phyloP scores from a whole-genome alignment of 2,888 invertebrate genomes.

The Trichogramma dendrolimi region DNA sequence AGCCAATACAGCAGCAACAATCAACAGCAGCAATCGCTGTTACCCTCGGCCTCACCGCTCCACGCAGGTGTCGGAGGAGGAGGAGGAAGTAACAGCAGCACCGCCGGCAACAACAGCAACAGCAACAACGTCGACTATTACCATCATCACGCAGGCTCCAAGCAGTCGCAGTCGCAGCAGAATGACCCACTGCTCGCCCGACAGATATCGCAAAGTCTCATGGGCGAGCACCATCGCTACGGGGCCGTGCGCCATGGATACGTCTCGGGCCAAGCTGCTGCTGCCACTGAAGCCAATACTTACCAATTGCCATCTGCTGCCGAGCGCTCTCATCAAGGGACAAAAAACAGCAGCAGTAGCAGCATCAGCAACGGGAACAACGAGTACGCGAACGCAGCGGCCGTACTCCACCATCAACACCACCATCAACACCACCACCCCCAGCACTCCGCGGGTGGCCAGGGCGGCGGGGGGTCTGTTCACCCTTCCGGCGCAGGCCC shows the following conservation, averaged over 20 bases:
- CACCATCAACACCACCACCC: slow-evolving; percentile 55
- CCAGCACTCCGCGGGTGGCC: background rate
- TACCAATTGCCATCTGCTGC: slow-evolving; percentile 27
- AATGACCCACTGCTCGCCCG: slow-evolving; percentile 22
- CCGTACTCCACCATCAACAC: slow-evolving; percentile 46
- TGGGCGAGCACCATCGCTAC: slow-evolving; percentile 23
- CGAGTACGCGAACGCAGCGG: slow-evolving; percentile 38
- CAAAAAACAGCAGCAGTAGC: slow-evolving; percentile 14
- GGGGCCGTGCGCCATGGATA: slow-evolving; percentile 16
- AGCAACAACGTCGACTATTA: slow-evolving; percentile 53
- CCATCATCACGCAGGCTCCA: slow-evolving; percentile 46
- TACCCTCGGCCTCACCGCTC: slow-evolving; percentile 32
- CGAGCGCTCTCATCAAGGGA: slow-evolving; percentile 35
- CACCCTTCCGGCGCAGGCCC: background rate
- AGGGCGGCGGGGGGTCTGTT: no score
- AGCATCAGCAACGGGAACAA: slow-evolving; percentile 24
- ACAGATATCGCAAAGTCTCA: slow-evolving; percentile 30
- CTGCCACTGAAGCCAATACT: background rate
- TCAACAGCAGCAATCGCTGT: slow-evolving; percentile 25
- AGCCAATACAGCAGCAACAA: slow-evolving; percentile 31
- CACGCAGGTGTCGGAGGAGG: slow-evolving; percentile 32
- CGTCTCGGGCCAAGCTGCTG: slow-evolving; percentile 1
- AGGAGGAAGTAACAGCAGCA: slow-evolving; percentile 30
- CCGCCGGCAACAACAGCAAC: slow-evolving; percentile 32
- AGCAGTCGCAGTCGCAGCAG: slow-evolving; percentile 24